These are phyloP conservation scores for Polietes domitor DNA, from an alignment of 2,888 invertebrate species.

Conservation along the genomic window DNA sequence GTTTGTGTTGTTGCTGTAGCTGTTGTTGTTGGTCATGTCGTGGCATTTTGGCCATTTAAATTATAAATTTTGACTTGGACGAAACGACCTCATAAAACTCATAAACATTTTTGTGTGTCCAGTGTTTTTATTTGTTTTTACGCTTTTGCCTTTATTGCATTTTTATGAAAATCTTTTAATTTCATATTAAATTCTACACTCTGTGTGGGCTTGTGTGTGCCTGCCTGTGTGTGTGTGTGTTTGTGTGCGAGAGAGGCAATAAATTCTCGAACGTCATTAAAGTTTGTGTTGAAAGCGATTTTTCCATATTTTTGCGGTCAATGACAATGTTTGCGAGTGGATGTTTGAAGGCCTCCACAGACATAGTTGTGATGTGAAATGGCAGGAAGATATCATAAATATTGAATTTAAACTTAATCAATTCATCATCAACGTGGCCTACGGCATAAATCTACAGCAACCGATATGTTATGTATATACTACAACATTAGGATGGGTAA, in stretches of 20 bases:
- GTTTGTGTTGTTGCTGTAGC: not conserved
- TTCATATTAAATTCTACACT: slow-evolving; percentile 27
- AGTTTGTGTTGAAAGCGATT: not conserved
- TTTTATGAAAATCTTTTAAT: slow-evolving; percentile 23
- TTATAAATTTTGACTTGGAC: not conserved
- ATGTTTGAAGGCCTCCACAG: not conserved
- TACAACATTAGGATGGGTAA: too few species aligned
- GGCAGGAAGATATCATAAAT: slow-evolving; percentile 2
- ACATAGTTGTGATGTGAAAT: not conserved
- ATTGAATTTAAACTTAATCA: slow-evolving; percentile 45
- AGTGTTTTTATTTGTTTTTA: slow-evolving; percentile 14
- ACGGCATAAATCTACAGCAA: not conserved
- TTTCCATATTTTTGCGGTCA: not conserved
- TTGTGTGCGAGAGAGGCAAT: not conserved
- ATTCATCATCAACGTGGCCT: slow-evolving; percentile 40
- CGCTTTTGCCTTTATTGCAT: slow-evolving; percentile 5
- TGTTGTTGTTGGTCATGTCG: not conserved
- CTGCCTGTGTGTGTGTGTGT: not conserved
- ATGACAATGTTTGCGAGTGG: not conserved
- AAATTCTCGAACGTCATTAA: slow-evolving; percentile 13
- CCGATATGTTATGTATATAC: too few species aligned
- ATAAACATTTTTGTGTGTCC: slow-evolving; percentile 26
- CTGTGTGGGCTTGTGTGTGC: too few species aligned
- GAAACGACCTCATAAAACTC: slow-evolving; percentile 11
- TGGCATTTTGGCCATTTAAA: slow-evolving; percentile 23